phyloP scores from a whole-genome alignment of 2,888 invertebrate species.

The Strigamia maritima region DNA sequence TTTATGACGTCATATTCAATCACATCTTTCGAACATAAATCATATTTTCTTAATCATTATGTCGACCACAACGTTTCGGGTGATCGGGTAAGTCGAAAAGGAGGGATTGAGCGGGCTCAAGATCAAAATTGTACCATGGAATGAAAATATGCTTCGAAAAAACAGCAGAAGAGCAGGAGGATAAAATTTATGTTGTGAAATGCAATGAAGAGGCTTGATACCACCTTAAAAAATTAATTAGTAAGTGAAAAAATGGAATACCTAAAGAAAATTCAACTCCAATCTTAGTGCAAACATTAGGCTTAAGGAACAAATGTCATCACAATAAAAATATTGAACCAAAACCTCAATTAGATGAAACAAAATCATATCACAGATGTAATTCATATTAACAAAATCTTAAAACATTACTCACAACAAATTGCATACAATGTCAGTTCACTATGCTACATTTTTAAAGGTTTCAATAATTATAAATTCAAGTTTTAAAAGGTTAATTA shows the following conservation, averaged over 20 bases:
- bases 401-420: too few species aligned
- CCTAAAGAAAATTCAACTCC: not conserved
- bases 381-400: too few species aligned
- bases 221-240: not conserved
- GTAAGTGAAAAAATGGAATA: not conserved
- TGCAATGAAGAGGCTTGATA: not conserved
- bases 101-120: not conserved
- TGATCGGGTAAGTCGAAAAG: not conserved
- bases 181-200: not conserved
- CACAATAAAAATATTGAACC: too few species aligned
- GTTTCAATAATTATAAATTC: not conserved
- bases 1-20: not conserved
- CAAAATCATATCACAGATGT: too few species aligned
- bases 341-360: too few species aligned
- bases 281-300: not conserved
- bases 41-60: not conserved
- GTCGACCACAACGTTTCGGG: not conserved
- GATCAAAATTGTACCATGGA: not conserved
- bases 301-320: not conserved
- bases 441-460: too few species aligned
- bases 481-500: not conserved
- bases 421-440: too few species aligned
- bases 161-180: not conserved
- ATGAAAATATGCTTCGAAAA: not conserved
- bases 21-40: not conserved